Evolutionary conservation across 2,888 invertebrate species (phyloP), one percentile per base, ranked within the genome.

Genomic region (Fragum fragum): DNA sequence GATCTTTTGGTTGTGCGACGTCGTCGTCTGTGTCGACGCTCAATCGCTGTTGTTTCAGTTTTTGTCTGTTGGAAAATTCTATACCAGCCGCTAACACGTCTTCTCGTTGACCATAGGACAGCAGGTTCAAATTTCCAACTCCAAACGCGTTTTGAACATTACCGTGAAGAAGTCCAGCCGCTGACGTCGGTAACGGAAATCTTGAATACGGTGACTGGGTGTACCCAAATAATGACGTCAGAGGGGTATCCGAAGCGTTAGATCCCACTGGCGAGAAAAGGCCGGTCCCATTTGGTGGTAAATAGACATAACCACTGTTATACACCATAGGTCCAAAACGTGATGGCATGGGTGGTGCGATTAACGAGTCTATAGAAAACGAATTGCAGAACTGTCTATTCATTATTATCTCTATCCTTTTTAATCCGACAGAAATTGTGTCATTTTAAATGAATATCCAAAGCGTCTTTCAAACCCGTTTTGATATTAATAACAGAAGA

Each of bases 361-460:
- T 91, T 11, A 91, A 73, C 5, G 90, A 89, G 29, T 91, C 91
- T 63, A 91, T 91, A 6, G 91, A 89, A 85, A 91, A 91, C 26
- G 90, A 86, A 42, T 83, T 87, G 47, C 80, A 78, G 23, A 89
- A 87, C 9, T 88, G 85, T n/a, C 87, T 83, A 61, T 83, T 88
- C 90, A 89, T 89, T 52, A 69, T 81, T 39, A 18, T 18, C 55
- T n/a, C 11, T 42, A 16, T 28, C 55, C n/a, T 14, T 9, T 47
- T 3, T 47, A 47, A 36, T 36, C 9, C 32, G 32, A 36, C 32
- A 9, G 9, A 36, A 36, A 9, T 36, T 9, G 3, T 9, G 9
- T 6, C 32, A 36, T 36, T 36, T 36, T 36, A 36, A 36, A 36
- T n/a, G 32, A 36, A 3, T 9, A 6, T 36, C 3, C 9, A 36